These are phyloP conservation scores for Lota lota DNA, from an alignment of 2,113 vertebrate species.

Conservation along the genomic window DNA sequence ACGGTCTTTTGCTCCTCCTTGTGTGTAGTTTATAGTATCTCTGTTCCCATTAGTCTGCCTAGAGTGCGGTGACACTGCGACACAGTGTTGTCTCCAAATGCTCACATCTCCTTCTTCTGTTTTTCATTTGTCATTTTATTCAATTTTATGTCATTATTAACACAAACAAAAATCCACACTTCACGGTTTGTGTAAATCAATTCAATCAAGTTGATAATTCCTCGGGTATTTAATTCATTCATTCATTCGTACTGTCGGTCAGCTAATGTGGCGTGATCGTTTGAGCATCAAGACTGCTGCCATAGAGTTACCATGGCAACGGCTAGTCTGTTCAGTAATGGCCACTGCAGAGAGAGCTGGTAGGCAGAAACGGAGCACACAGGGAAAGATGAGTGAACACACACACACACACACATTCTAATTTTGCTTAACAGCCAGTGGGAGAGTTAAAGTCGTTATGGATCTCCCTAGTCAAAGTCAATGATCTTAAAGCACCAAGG, in stretches of 20 bases:
- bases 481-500: conserved; percentile 51
- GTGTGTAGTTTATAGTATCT: conserved; percentile 5
- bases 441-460: conserved; percentile 53
- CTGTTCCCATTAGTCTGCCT: conserved; percentile 22
- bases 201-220: neutral
- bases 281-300: conserved; percentile 71
- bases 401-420: conserved; percentile 28
- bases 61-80: no score
- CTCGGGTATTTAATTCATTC: neutral
- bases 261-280: conserved; percentile 80
- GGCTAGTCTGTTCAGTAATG: conserved; percentile 42
- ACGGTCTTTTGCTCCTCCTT: neutral
- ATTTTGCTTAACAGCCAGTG: conserved; percentile 59
- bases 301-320: conserved; percentile 66
- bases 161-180: conserved; percentile 16
- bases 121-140: conserved; percentile 4
- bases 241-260: conserved; percentile 67
- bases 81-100: no score
- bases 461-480: conserved; percentile 52
- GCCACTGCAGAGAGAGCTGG: conserved; percentile 45
- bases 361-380: conserved; percentile 23
- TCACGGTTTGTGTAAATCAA: no score
- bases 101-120: conserved; percentile 4
- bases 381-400: conserved; percentile 2
- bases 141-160: conserved; percentile 19